A percentile compares a stretch with the other conserved stretches of the same genome.
These are phyloP conservation scores for Aphaenogaster floridana DNA, from an alignment of 1,140 invertebrate species.

Conservation along the genomic window DNA sequence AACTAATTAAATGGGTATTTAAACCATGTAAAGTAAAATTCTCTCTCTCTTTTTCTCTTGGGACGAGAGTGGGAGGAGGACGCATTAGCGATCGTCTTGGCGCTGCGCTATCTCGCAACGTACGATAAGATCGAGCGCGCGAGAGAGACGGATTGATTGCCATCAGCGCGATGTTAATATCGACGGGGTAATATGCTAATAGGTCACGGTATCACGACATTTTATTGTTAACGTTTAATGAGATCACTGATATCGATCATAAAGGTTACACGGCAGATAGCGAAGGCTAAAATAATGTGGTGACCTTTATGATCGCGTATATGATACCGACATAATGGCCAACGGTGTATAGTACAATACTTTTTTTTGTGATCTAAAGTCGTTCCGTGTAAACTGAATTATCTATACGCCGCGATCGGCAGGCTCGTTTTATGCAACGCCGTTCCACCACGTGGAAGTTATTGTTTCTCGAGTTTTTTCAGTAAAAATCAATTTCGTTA, in stretches of 20 bases:
- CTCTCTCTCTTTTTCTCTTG: neutral
- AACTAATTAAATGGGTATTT: constrained; percentile 36
- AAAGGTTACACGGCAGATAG: constrained; percentile 73
- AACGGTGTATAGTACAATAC: constrained; percentile 56
- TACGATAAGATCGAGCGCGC: constrained; percentile 20
- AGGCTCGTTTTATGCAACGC: constrained; percentile 59
- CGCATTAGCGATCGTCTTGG: neutral
- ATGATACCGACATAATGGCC: constrained; percentile 67
- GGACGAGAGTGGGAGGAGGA: neutral
- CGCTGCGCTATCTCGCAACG: neutral
- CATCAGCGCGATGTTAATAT: constrained; percentile 45
- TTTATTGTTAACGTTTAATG: constrained; percentile 76
- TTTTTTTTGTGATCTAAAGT: constrained; percentile 27
- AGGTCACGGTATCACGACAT: constrained; percentile 70
- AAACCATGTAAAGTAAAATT: neutral
- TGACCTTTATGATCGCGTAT: constrained; percentile 70
- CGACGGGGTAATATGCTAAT: constrained; percentile 56
- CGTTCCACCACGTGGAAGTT: constrained; percentile 38
- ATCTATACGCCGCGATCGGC: constrained; percentile 64
- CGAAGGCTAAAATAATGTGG: constrained; percentile 69
- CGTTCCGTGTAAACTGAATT: constrained; percentile 64
- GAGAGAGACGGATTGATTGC: constrained; percentile 40
- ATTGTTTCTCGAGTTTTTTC: constrained; percentile 51
- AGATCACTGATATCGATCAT: constrained; percentile 75
- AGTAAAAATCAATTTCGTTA: constrained; percentile 16